Evolutionary conservation across 2,797 vertebrate genomes (phyloP).

Genomic region (Linurgus olivaceus): DNA sequence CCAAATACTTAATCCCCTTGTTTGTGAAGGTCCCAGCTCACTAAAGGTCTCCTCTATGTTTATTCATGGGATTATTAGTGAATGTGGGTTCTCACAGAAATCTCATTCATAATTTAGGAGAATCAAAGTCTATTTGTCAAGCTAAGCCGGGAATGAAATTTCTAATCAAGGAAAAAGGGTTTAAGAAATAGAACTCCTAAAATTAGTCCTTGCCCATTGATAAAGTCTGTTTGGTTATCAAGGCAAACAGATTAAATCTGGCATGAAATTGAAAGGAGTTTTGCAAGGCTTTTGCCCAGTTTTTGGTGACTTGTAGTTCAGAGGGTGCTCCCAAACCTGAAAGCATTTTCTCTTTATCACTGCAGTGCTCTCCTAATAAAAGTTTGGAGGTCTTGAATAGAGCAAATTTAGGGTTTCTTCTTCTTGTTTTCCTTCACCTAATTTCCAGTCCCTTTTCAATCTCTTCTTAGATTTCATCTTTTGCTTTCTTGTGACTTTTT

Average conservation of each 20-base stretch:
- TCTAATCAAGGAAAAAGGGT: background rate
- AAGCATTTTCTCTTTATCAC: background rate
- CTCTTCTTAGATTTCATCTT: background rate
- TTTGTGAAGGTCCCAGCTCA: background rate
- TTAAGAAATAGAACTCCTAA: background rate
- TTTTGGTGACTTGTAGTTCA: background rate
- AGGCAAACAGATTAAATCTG: background rate
- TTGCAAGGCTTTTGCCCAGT: background rate
- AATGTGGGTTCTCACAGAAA: background rate
- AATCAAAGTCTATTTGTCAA: background rate
- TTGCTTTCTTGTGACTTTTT: background rate
- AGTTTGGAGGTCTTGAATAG: fast-evolving
- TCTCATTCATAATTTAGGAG: background rate
- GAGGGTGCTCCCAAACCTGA: background rate
- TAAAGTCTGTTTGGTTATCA: background rate
- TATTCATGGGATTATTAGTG: background rate
- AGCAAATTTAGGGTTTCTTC: background rate
- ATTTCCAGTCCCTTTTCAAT: background rate
- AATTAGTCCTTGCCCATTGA: background rate
- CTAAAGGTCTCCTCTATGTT: background rate
- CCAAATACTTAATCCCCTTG: background rate
- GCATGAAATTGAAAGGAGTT: background rate
- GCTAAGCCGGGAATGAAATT: background rate
- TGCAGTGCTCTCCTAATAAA: background rate
- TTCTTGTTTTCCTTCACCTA: background rate